phyloP scores from a whole-genome alignment of 2,888 invertebrate genomes.

The Protophormia terraenovae region DNA sequence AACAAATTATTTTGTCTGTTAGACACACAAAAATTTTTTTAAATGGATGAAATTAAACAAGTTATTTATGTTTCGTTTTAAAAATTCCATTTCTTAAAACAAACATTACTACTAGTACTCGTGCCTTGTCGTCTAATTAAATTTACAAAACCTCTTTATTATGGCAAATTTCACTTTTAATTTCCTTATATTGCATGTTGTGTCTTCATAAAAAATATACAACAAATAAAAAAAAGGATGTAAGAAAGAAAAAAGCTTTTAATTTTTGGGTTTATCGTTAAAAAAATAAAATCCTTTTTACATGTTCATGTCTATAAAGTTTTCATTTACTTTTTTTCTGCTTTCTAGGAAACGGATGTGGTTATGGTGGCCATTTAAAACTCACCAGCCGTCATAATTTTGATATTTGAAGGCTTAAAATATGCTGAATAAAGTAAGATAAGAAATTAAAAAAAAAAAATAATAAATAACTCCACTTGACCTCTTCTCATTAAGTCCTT shows the following conservation, averaged over 20 bases:
- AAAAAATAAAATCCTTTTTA: not conserved
- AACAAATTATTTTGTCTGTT: too few relatives aligned
- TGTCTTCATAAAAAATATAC: constrained; percentile 14
- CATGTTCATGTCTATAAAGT: not conserved
- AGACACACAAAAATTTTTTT: too few relatives aligned
- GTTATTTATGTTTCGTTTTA: not conserved
- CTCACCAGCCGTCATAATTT: not conserved
- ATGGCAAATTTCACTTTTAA: constrained; percentile 31
- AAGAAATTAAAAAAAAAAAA: not conserved
- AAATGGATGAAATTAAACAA: too few relatives aligned
- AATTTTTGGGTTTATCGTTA: not conserved
- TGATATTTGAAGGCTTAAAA: not conserved
- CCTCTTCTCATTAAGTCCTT: not conserved
- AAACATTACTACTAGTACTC: too few relatives aligned
- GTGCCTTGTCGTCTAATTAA: not conserved
- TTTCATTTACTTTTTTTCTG: not conserved
- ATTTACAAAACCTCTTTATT: constrained; percentile 32
- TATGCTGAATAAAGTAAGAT: not conserved
- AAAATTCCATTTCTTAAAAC: too few relatives aligned
- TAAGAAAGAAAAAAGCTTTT: not conserved
- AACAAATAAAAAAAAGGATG: not conserved
- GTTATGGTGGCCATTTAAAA: not conserved
- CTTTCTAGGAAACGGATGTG: not conserved
- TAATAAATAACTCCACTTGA: not conserved
- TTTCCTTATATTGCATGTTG: constrained; percentile 49